These are phyloP conservation scores for Clarias pachynema DNA, from an alignment of 2,797 vertebrate genomes.

Conservation along the genomic window DNA sequence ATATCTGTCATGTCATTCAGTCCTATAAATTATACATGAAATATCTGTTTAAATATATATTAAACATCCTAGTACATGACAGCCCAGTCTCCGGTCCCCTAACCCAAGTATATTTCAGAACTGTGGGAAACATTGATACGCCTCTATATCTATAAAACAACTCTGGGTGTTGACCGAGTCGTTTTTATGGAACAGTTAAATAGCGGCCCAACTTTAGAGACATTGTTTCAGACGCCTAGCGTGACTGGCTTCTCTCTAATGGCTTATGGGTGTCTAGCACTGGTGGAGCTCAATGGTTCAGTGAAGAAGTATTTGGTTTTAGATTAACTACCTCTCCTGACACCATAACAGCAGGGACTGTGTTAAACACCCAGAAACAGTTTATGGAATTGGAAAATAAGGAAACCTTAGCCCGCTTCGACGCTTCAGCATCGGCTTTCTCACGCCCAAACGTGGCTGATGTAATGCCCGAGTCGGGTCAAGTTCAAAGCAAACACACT, in stretches of 20 bases:
- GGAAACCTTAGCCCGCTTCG: constrained; percentile 53
- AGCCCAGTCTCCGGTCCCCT: not conserved
- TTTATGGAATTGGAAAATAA: constrained; percentile 35
- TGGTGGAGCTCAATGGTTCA: not conserved
- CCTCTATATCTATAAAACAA: constrained; percentile 44
- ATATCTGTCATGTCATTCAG: not conserved
- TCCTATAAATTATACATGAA: constrained; percentile 7
- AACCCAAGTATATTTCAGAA: constrained; percentile 15
- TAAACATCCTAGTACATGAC: not conserved
- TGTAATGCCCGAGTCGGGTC: constrained; percentile 71
- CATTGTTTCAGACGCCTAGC: constrained; percentile 29
- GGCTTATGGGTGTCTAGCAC: constrained; percentile 16
- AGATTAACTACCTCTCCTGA: constrained; percentile 48
- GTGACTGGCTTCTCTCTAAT: constrained; percentile 41
- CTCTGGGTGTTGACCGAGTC: constrained; percentile 49
- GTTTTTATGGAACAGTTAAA: constrained; percentile 54
- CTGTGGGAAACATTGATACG: constrained; percentile 11
- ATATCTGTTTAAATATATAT: constrained; percentile 6
- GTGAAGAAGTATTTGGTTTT: constrained; percentile 37
- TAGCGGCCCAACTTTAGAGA: constrained; percentile 34
- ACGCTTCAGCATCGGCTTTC: constrained; percentile 72
- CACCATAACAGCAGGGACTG: constrained; percentile 46
- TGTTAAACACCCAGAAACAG: constrained; percentile 62
- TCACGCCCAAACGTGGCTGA: constrained; percentile 73
- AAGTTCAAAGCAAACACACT: constrained; percentile 66